Evolutionary conservation across 2,113 vertebrate genomes (phyloP).

Genomic region (Myodes glareolus): DNA sequence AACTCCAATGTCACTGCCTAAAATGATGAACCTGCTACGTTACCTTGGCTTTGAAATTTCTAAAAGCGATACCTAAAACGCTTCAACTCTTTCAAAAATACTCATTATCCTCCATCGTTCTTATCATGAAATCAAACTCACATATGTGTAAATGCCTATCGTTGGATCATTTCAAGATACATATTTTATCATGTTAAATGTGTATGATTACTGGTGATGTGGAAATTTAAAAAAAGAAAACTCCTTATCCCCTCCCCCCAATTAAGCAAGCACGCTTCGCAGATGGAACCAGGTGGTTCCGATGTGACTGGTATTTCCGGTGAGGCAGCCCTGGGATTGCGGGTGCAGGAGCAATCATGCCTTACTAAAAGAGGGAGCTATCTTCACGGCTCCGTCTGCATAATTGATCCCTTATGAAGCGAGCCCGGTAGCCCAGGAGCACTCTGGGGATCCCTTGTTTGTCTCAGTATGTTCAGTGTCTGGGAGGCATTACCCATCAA

Average conservation of each 20-base stretch:
- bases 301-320: slow-evolving; percentile 83
- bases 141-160: slow-evolving; percentile 60
- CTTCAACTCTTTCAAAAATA: slow-evolving; percentile 36
- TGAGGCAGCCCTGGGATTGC: slow-evolving; percentile 79
- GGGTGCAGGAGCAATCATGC: slow-evolving; percentile 85
- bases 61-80: slow-evolving; percentile 50
- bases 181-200: slow-evolving; percentile 69
- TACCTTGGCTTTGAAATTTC: slow-evolving; percentile 20
- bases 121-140: slow-evolving; percentile 61
- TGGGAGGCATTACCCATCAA: slow-evolving; percentile 84
- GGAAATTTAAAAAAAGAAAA: slow-evolving; percentile 17
- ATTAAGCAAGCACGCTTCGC: slow-evolving; percentile 76
- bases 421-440: slow-evolving; percentile 85
- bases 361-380: slow-evolving; percentile 86
- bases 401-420: slow-evolving; percentile 89
- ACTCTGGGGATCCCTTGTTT: slow-evolving; percentile 87
- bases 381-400: slow-evolving; percentile 88
- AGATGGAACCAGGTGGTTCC: slow-evolving; percentile 79
- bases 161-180: slow-evolving; percentile 70
- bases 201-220: slow-evolving; percentile 75
- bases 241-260: slow-evolving; percentile 51
- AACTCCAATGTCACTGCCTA: background rate
- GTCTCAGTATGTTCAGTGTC: slow-evolving; percentile 85
- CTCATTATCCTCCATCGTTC: background rate
- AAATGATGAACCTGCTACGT: slow-evolving; percentile 3